Percentiles rank a stretch among this genome's conserved stretches.
Conservation (phyloP, 2,113 vertebrate species). For the Hystrix cristata region DNA sequence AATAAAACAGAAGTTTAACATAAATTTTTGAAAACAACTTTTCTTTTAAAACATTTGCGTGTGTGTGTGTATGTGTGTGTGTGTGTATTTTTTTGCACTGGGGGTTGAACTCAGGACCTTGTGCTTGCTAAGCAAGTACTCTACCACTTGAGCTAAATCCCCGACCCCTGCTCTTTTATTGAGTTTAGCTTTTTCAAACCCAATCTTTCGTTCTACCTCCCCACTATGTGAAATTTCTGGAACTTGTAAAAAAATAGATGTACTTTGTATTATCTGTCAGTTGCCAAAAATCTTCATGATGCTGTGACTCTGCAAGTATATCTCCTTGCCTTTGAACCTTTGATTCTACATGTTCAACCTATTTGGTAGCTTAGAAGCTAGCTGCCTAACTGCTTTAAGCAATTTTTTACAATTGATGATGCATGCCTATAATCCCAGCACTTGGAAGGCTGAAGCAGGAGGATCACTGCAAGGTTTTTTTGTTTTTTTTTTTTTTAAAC, state of each 20-base stretch:
- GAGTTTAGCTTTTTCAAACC: neutral
- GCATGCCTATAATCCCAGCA: neutral
- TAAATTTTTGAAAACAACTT: neutral
- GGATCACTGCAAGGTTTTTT: neutral
- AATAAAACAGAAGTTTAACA: slow-evolving; percentile 13
- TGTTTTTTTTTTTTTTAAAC: too few relatives aligned
- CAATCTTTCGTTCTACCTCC: neutral
- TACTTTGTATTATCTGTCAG: neutral
- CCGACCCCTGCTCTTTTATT: neutral
- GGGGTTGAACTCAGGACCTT: too few relatives aligned
- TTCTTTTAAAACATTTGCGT: neutral
- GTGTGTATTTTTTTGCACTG: neutral
- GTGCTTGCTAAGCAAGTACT: too few relatives aligned
- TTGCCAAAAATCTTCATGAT: neutral
- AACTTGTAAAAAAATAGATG: slow-evolving; percentile 7
- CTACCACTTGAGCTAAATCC: too few relatives aligned
- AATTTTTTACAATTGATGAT: neutral
- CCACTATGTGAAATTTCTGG: neutral
- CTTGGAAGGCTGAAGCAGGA: neutral
- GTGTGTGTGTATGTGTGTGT: neutral
- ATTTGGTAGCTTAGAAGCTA: neutral
- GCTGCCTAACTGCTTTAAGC: neutral
- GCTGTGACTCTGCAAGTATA: neutral
- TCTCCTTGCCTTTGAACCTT: neutral
- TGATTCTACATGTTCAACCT: neutral